Evolutionary conservation across 2,113 vertebrate species (phyloP).

Genomic region (Pteropus alecto): DNA sequence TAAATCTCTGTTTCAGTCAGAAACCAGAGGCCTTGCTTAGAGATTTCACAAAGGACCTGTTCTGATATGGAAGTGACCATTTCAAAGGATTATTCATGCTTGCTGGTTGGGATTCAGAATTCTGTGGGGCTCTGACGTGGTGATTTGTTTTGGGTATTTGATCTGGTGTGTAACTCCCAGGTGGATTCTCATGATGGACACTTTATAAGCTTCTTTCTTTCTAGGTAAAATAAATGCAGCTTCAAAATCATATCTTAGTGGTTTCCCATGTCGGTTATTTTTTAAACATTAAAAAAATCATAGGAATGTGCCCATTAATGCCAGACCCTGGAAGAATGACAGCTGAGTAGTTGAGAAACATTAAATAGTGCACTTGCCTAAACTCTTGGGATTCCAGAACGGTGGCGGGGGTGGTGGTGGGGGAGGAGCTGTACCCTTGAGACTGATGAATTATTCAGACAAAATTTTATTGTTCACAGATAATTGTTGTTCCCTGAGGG

Average conservation of each 20-base stretch:
- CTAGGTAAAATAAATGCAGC: constrained; percentile 24
- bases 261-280: not conserved
- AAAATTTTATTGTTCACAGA: constrained; percentile 20
- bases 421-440: not conserved
- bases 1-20: constrained; percentile 63
- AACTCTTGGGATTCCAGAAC: constrained; percentile 13
- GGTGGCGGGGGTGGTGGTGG: not conserved
- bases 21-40: constrained; percentile 56
- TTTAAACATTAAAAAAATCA: not conserved
- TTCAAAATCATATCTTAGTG: not conserved
- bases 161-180: constrained; percentile 49
- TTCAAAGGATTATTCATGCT: constrained; percentile 77
- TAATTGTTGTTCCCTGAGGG: constrained; percentile 29
- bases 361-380: not conserved
- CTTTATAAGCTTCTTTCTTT: constrained; percentile 37
- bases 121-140: constrained; percentile 57
- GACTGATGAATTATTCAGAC: constrained; percentile 49
- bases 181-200: constrained; percentile 50
- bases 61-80: constrained; percentile 60
- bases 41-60: constrained; percentile 66
- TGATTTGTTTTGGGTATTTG: constrained; percentile 69
- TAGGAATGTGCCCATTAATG: constrained; percentile 23
- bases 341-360: not conserved
- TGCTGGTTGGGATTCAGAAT: constrained; percentile 69
- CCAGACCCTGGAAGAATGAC: not conserved